These are phyloP conservation scores for Spialia ferax DNA, from an alignment of 2,888 invertebrate species.

Conservation along the genomic window DNA sequence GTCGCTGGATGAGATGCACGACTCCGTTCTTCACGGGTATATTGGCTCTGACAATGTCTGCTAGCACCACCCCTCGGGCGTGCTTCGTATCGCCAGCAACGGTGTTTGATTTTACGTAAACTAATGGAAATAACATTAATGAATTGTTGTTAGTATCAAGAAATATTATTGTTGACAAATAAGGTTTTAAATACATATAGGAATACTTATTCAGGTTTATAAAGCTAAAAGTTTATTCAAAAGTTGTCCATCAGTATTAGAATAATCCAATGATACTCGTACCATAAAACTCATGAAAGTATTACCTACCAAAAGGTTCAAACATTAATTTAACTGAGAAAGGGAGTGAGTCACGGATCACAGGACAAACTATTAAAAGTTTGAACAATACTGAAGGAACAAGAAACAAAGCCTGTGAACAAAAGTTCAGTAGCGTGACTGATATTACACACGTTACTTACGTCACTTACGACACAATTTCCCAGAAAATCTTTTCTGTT, in stretches of 20 bases:
- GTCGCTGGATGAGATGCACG: constrained; percentile 96
- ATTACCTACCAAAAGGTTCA: too few species aligned
- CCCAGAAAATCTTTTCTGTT: neutral
- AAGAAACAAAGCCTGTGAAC: neutral
- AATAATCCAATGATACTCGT: too few species aligned
- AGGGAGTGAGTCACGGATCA: neutral
- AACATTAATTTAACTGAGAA: too few species aligned
- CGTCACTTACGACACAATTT: neutral
- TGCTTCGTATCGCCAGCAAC: constrained; percentile 92
- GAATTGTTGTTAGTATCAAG: neutral
- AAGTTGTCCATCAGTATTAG: too few species aligned
- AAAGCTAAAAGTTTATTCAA: too few species aligned
- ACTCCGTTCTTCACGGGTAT: constrained; percentile 97
- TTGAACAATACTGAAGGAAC: neutral
- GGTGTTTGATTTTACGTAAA: constrained; percentile 95
- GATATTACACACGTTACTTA: neutral
- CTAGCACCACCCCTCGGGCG: constrained; percentile 93
- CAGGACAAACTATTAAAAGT: neutral
- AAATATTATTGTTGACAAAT: neutral
- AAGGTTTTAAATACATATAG: too few species aligned
- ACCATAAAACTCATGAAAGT: too few species aligned
- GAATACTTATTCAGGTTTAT: neutral
- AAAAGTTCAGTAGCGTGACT: constrained; percentile 5
- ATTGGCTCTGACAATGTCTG: constrained; percentile 95
- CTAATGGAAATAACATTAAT: constrained; percentile 82